Percentiles rank a stretch among this genome's conserved stretches.
Evolutionary conservation across 1,140 invertebrate species (phyloP).

Genomic region (Anastrepha obliqua): DNA sequence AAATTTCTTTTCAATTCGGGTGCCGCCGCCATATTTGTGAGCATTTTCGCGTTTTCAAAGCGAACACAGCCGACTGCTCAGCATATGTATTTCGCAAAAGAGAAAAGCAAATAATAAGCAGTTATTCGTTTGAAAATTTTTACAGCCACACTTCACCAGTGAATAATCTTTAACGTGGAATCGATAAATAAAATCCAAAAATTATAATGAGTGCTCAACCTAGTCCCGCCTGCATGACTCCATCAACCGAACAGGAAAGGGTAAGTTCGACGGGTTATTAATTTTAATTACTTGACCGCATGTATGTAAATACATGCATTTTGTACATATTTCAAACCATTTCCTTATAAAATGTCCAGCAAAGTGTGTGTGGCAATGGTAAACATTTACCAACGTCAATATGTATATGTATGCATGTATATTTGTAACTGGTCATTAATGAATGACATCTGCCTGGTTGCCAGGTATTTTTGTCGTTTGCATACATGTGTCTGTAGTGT

Average conservation of each 20-base stretch:
- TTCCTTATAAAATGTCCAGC: background rate
- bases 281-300: background rate
- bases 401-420: background rate
- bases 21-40: conserved; percentile 41
- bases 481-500: background rate
- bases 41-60: conserved; percentile 33
- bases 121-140: conserved; percentile 32
- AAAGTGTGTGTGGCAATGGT: background rate
- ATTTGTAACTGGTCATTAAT: background rate
- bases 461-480: background rate
- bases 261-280: conserved; percentile 55
- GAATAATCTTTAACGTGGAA: conserved; percentile 48
- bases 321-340: background rate
- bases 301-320: background rate
- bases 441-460: background rate
- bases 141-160: background rate
- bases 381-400: background rate
- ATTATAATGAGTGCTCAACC: conserved; percentile 68
- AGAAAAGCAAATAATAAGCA: conserved; percentile 42
- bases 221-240: conserved; percentile 68
- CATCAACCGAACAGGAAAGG: conserved; percentile 69
- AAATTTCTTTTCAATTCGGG: conserved; percentile 25
- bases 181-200: conserved; percentile 3
- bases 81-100: background rate
- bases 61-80: conserved; percentile 32